These are phyloP conservation scores for Troides helena DNA, from an alignment of 2,888 invertebrate genomes.

Conservation along the genomic window DNA sequence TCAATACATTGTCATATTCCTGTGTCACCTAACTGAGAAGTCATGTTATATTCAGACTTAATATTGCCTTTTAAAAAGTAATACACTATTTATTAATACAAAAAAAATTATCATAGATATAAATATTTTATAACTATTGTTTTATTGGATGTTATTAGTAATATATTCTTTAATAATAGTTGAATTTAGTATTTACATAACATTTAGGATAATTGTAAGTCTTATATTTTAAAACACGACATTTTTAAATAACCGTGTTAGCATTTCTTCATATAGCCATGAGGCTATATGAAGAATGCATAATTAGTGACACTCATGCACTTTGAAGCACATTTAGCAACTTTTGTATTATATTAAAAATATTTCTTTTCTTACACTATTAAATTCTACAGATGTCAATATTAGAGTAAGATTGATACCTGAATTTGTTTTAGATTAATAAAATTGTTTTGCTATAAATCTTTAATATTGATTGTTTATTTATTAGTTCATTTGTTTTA, in stretches of 20 bases:
- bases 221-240: neutral
- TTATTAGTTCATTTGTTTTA: too few species aligned
- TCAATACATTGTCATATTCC: too few species aligned
- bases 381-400: neutral
- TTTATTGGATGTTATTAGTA: neutral
- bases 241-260: neutral
- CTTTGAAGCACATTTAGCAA: neutral
- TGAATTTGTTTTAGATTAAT: too few species aligned
- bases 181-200: slow-evolving; percentile 33
- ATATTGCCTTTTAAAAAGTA: too few species aligned
- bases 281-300: too few species aligned
- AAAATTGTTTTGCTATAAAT: too few species aligned
- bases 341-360: neutral
- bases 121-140: neutral
- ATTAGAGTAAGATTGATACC: neutral
- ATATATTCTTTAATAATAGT: neutral
- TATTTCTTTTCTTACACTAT: neutral
- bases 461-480: too few species aligned
- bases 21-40: too few species aligned
- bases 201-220: slow-evolving; percentile 26
- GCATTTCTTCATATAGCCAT: neutral
- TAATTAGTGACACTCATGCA: neutral
- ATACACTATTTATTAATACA: too few species aligned
- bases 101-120: too few species aligned
- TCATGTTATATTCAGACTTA: too few species aligned